Base-by-base conservation (phyloP, 2,797 vertebrate genomes). In the Cheirogaleus major region DNA sequence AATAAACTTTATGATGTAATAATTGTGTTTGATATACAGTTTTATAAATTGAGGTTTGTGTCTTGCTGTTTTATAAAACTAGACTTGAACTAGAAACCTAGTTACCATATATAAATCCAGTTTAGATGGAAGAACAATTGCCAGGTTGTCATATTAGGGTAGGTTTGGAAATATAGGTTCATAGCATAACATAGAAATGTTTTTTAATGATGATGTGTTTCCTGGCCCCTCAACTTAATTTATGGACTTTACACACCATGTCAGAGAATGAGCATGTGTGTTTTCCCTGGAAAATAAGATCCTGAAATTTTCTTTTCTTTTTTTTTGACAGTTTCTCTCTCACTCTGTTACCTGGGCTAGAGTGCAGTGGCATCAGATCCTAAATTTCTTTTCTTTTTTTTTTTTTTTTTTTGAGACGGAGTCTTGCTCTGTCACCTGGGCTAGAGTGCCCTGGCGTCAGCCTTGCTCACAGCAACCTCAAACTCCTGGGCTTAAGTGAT, bases 61-160 rank as follows among this genome's bases (percentile, higher is more conserved):
- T 70, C 52, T 90, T 82, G 30, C 41, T 73, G 7, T 70, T 91
- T 45, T 30, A 41, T 78, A 72, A 38, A 55, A 88, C 76, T 91
- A 57, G 67, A 93, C 41, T 72, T 73, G 59, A 90, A 88, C 84
- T 95, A 72, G 76, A 87, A 95, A 93, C 70, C 69, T 82, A 76
- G 27, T 89, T 89, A 79, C 30, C 32, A 61, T 82, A 27, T 82
- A 14, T 75, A 90, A 82, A 72, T 69, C 20, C n/a, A 90, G 25
- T 57, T 30, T 89, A n/a, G 20, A 7, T 50, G 73, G 35, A 59
- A 41, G 22, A 95, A 70, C 3, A 75, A 20, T 86, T 63, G 32
- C 23, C 35, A 65, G 4, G 7, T 72, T 87, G 55, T 76, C 70
- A 69, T 87, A 59, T 50, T 73, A 88, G 43, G 30, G 38, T 70